Evolutionary conservation across 2,797 vertebrate species (phyloP), one percentile per base, ranked within the genome.

Genomic region (Mus spretus): DNA sequence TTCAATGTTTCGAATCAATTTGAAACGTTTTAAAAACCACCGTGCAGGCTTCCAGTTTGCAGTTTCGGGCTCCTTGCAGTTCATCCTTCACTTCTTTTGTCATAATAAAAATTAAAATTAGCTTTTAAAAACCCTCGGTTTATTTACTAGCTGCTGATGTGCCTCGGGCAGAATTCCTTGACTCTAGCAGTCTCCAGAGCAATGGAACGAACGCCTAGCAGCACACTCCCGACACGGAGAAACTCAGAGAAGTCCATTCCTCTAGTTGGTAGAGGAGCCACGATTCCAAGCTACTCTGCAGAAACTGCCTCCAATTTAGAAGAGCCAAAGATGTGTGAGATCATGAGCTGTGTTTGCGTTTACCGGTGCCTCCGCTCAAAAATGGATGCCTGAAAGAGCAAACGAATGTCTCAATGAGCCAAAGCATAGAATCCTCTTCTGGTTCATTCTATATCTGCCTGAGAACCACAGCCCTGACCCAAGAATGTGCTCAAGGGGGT

Each of bases 1-100:
- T 90, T 87, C 93, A 96, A 91, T 84, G 17, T 85, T 81, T 85
- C 11, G n/a, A 87, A 83, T 96, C 63, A 84, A 31, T 40, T 97
- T 65, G 63, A 78, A 95, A 91, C 37, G 20, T 17, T 24, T 37
- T 78, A 95, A 84, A 74, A 96, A 90, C 44, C 19, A 89, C 50
- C 20, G 7, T 55, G 74, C 44, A 85, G 81, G 15, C 15, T 65
- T 83, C 40, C 37, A 59, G 15, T 83, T 78, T 93, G 82, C 83
- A 89, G 78, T 14, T 78, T 70, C 61, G 19, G 47, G 40, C 24
- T 50, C 40, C 15, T 11, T 63, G 75, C 57, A 57, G 28, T 53
- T 53, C 37, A 87, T 53, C 31, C 19, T 92, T 63, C 37, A 75
- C 31, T 53, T n/a, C 67, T 92, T 97, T 91, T 88, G 55, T 91